Evolutionary conservation across 2,888 invertebrate genomes (phyloP).

Genomic region (Epsilonema sp.): DNA sequence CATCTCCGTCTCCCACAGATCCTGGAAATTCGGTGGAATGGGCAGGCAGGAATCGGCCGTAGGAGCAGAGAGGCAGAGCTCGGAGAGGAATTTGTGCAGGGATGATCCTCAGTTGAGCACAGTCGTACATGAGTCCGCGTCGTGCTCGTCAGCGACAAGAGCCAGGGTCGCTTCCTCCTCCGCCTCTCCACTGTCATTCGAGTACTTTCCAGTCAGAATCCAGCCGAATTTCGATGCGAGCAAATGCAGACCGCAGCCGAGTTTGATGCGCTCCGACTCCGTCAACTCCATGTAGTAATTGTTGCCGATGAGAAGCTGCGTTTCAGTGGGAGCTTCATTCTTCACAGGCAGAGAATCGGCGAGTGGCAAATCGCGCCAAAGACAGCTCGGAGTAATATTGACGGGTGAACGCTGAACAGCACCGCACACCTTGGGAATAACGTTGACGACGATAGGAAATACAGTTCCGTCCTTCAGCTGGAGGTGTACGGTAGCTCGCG

Average conservation of each 20-base stretch:
- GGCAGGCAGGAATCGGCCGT: no score
- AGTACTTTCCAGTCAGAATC: not conserved
- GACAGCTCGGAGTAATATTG: no score
- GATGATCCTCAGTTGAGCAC: no score
- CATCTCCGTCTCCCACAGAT: no score
- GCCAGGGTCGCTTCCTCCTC: no score
- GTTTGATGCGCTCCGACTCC: not conserved
- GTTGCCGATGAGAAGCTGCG: not conserved
- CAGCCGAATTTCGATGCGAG: not conserved
- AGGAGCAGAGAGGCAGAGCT: no score
- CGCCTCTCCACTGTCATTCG: no score
- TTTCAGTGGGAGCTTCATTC: not conserved
- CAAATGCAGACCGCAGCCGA: not conserved
- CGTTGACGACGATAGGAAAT: not conserved
- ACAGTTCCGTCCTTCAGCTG: not conserved
- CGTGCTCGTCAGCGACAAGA: no score
- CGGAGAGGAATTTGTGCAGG: no score
- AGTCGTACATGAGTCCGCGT: no score
- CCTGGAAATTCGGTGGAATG: no score
- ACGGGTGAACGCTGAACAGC: not conserved
- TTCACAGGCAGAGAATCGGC: not conserved
- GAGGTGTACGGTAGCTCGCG: no score
- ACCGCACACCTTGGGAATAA: not conserved
- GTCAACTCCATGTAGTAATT: not conserved
- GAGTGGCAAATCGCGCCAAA: not conserved